Base-by-base conservation (phyloP, 2,113 vertebrate species). In the Artemisiospiza belli region DNA sequence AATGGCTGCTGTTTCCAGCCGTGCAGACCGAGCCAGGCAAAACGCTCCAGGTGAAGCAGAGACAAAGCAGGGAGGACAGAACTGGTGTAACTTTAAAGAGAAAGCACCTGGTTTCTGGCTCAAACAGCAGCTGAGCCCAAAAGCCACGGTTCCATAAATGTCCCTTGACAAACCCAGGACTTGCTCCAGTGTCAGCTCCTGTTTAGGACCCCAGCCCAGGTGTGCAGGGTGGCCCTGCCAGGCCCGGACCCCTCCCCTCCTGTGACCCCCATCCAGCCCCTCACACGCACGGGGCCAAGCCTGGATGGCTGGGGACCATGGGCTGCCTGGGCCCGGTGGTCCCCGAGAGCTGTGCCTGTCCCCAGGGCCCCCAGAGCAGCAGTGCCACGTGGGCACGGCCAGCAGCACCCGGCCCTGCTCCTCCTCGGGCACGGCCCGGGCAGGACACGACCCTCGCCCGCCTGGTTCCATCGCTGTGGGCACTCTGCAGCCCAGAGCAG, bases 371-470 rank as follows among this genome's bases (percentile, higher is more conserved):
- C 33, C 21, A 22, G 31, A 57, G 57, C 58, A 59, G 58, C 58
- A 59, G 51, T 4, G 30, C 52, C 70, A 10, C 0, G 0, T 9
- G 59, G 74, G 19, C 13, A 5, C 2, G 28, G 18, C 35, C 64
- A 49, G 27, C 39, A 59, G n/a, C 58, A 25, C 4, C 16, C 46
- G 31, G 27, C 21, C 21, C 77, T 5, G 4, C 1, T 25, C 28
- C 30, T 30, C 13, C 51, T 37, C 1, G 0, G 6, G n/a, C n/a
- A 25, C 8, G 58, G 33, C 4, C 55, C 1, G 35, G 47, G 19
- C 51, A 47, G 61, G 49, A 64, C 39, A 15, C 0, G 1, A 15
- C 24, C 46, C 39, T 83, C 0, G 0, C 30, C 22, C 2, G 0
- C 64, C 30, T 3, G 17, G 6, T 63, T 31, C 46, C 7, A 3